Conservation (phyloP, 2,888 invertebrate species). For the Teleiodes luculella region DNA sequence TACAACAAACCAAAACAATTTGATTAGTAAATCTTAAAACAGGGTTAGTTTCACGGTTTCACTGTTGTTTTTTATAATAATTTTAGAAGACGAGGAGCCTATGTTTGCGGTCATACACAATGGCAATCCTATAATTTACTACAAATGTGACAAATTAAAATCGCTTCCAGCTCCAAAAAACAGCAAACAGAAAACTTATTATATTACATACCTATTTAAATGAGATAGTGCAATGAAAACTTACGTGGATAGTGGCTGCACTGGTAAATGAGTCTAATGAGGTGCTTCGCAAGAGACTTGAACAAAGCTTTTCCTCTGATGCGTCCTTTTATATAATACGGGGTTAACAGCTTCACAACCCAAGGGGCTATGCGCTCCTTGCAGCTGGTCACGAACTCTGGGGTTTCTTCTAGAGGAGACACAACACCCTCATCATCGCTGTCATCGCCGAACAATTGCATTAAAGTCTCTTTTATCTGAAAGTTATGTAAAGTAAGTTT, state of each 20-base stretch:
- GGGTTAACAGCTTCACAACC: conserved; percentile 81
- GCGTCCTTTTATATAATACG: conserved; percentile 78
- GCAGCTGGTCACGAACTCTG: conserved; percentile 73
- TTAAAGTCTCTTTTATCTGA: conserved; percentile 64
- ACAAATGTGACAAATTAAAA: no score
- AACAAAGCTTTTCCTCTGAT: conserved; percentile 80
- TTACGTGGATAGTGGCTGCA: conserved; percentile 77
- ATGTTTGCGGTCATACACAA: no score
- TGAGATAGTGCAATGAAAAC: conserved; percentile 18
- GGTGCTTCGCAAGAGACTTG: conserved; percentile 79
- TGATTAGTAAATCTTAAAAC: no score
- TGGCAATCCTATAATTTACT: no score
- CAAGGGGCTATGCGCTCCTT: conserved; percentile 80
- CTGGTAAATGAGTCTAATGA: conserved; percentile 78
- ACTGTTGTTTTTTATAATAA: no score
- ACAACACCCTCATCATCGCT: conserved; percentile 73
- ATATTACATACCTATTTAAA: no score
- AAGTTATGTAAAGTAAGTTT: conserved; percentile 26
- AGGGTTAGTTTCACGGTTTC: no score
- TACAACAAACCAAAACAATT: no score
- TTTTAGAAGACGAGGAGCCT: no score
- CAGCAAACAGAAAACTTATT: no score
- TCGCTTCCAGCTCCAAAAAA: no score
- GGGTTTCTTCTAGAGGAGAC: conserved; percentile 72
- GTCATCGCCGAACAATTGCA: conserved; percentile 71